Base-by-base conservation (phyloP, 2,888 invertebrate genomes). In the Dynastes grantii region DNA sequence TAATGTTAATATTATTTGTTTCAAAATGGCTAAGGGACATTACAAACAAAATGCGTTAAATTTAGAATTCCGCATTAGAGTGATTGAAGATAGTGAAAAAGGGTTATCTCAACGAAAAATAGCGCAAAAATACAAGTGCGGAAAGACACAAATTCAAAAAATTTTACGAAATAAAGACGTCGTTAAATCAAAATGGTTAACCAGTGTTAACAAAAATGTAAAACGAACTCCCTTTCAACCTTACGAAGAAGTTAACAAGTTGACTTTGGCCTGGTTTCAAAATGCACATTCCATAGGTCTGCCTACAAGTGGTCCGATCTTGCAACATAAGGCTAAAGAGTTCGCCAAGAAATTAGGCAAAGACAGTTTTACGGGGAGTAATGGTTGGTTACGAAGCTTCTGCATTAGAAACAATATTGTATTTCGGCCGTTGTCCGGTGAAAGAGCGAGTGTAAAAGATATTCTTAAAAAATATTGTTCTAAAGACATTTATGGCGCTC, bases 331-430 rank as follows among this genome's bases (percentile, higher is more conserved):
- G 32, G 65, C 65, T 27, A n/a, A 27, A 27, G 4, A 22, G 6
- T 65, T 22, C 32, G 65, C 65, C 5, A 65, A 13, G 5, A 65
- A 32, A 16, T 40, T 65, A 32, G 27, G 11, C 11, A 65, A 16
- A 32, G 65, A 37, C 3, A 37, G 16, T 1, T 61, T 61, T 16
- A 65, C 40, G 1, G 65, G 40, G 2, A 65, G 65, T n/a, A 65
- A 65, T 16, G 65, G 40, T 65, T 65, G 65, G 65, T 9, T 65
- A 4, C 65, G 16, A 9, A 65, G 65, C n/a, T 65, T 65, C 16
- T 65, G 32, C 11, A 65, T 13, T 40, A 65, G 65, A 40, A 65
- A 65, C 32, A 65, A 65, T 65, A 65, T 65, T 11, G 65, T 65
- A 8, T 37, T 65, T 40, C 65, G 65, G n/a, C 11, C 37, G 6